Conservation (phyloP, 2,113 vertebrate genomes). For the Cepphus grylle region DNA sequence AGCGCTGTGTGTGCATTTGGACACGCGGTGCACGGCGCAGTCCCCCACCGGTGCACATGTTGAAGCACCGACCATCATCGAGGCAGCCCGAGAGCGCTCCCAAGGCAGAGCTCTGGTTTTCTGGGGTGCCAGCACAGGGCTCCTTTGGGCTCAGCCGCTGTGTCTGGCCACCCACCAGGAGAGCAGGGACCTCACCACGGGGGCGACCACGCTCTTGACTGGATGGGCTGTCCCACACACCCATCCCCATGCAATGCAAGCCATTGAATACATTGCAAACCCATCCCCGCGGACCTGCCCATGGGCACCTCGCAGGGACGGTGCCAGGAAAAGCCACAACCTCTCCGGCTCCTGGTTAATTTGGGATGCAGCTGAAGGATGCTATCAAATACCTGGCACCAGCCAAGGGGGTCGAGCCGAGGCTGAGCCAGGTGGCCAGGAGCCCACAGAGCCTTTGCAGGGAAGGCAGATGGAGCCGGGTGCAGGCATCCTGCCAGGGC, state of each 20-base stretch:
- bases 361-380: neutral
- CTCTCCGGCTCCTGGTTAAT: neutral
- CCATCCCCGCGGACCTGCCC: fast-evolving
- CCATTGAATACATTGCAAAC: fast-evolving
- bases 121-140: neutral
- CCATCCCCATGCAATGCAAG: fast-evolving
- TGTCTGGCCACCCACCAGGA: fast-evolving
- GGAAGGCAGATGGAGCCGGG: fast-evolving
- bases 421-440: neutral
- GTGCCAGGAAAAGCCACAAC: fast-evolving
- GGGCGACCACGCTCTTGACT: fast-evolving
- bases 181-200: fast-evolving
- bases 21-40: fast-evolving
- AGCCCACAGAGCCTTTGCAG: neutral
- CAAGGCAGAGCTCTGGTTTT: neutral
- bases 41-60: fast-evolving
- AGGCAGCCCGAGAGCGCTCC: fast-evolving
- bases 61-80: fast-evolving
- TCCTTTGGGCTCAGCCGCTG: neutral
- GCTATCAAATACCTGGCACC: neutral
- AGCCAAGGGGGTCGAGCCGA: neutral
- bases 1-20: neutral
- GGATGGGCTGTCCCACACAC: fast-evolving
- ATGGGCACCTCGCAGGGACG: fast-evolving
- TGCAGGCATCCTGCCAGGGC: neutral